phyloP scores from a whole-genome alignment of 2,113 vertebrate genomes.

The Thamnophis sirtalis region DNA sequence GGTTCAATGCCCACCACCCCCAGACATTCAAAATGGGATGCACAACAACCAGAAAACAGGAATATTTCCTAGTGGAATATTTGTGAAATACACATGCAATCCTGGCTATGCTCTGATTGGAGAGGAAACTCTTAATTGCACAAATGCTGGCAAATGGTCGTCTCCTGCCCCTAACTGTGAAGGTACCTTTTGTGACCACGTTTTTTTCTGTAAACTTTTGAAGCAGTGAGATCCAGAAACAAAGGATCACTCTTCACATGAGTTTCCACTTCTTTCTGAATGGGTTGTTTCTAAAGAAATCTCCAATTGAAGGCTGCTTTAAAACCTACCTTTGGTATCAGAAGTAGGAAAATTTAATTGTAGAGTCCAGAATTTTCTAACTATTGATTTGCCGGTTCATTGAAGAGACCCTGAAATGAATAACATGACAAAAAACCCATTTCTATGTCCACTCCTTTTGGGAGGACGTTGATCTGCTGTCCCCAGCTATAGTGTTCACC shows the following conservation, averaged over 20 bases:
- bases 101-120: slow-evolving; percentile 50
- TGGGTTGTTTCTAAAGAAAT: neutral
- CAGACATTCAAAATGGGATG: neutral
- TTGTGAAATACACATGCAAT: slow-evolving; percentile 64
- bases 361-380: neutral
- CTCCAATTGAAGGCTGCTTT: neutral
- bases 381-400: neutral
- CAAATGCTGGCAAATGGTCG: slow-evolving; percentile 61
- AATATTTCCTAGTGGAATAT: slow-evolving; percentile 42
- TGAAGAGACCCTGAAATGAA: neutral
- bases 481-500: neutral
- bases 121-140: slow-evolving; percentile 51
- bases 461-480: too few relatives aligned
- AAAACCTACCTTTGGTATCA: neutral
- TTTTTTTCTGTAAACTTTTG: neutral
- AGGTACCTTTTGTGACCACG: slow-evolving; percentile 49
- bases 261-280: neutral
- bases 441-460: neutral
- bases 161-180: slow-evolving; percentile 46
- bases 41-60: neutral
- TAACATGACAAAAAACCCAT: neutral
- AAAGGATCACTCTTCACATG: neutral
- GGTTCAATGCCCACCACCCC: neutral
- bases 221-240: neutral
- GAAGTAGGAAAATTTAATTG: neutral